A percentile compares a stretch with the other conserved stretches of the same genome.
Evolutionary conservation across 2,888 invertebrate genomes (phyloP).

Genomic region (Ariolimax columbianus): DNA sequence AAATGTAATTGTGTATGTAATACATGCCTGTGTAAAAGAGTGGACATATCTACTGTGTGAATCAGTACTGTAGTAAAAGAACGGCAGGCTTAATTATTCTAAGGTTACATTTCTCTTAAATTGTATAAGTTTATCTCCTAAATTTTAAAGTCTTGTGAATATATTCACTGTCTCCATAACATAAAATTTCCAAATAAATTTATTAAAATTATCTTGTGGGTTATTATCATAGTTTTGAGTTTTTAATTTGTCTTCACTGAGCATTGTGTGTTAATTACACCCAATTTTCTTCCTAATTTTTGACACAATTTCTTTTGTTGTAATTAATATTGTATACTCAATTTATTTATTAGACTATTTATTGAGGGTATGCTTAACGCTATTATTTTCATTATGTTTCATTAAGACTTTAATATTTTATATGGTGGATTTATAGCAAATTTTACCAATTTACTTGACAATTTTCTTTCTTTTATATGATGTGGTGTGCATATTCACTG

Average conservation of each 20-base stretch:
- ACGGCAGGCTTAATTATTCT: not conserved
- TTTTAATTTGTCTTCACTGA: not conserved
- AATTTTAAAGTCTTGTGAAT: slow-evolving; percentile 13
- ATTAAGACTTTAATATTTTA: not conserved
- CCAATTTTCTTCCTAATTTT: slow-evolving; percentile 1
- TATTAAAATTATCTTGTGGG: not conserved
- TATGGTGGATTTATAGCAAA: not conserved
- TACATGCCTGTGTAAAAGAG: not conserved
- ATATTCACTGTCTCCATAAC: not conserved
- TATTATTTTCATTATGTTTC: not conserved
- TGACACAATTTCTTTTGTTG: not conserved
- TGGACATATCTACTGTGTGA: not conserved
- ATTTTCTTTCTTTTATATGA: not conserved
- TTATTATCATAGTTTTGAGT: not conserved
- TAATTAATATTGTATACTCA: not conserved
- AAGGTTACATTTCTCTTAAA: not conserved
- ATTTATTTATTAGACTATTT: slow-evolving; percentile 29
- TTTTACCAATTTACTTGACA: not conserved
- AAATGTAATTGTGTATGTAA: not conserved
- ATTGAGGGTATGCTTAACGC: not conserved
- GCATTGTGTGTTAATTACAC: not conserved
- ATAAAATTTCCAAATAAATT: slow-evolving; percentile 9
- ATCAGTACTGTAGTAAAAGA: not conserved
- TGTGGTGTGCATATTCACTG: slow-evolving; percentile 14
- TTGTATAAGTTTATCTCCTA: not conserved